A percentile compares a stretch with the other conserved stretches of the same genome.
These are phyloP conservation scores for Tenthredo mesomela DNA, from an alignment of 2,888 invertebrate species.

Conservation along the genomic window DNA sequence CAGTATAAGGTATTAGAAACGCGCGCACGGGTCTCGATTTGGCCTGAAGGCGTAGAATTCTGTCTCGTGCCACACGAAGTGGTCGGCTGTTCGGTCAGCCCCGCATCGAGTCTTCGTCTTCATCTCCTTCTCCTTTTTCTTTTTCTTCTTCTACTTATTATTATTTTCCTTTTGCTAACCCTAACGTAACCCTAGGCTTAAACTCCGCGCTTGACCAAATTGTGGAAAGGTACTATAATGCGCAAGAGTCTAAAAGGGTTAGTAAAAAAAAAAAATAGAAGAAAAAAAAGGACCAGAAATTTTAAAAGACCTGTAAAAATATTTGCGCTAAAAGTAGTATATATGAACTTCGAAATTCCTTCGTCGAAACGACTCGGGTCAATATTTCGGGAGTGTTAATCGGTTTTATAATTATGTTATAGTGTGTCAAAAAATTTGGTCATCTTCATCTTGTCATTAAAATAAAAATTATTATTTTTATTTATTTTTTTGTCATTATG, in stretches of 20 bases:
- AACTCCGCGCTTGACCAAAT: slow-evolving; percentile 24
- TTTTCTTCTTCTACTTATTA: background rate
- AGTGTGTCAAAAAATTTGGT: background rate
- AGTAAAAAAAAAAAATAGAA: background rate
- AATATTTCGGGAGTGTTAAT: too few relatives aligned
- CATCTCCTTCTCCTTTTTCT: background rate
- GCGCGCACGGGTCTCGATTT: slow-evolving; percentile 42
- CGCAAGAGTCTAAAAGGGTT: background rate
- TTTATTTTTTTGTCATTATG: background rate
- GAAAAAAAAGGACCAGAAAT: background rate
- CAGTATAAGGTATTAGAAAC: slow-evolving; percentile 43
- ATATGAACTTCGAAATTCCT: background rate
- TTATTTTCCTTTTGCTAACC: background rate
- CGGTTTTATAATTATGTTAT: background rate
- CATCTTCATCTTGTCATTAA: background rate
- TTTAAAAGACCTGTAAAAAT: background rate
- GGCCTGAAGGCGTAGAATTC: slow-evolving; percentile 39
- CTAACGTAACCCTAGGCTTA: slow-evolving; percentile 15
- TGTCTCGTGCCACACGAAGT: slow-evolving; percentile 50
- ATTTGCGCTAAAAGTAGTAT: background rate
- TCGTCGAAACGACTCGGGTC: too few relatives aligned
- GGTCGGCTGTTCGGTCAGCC: slow-evolving; percentile 9
- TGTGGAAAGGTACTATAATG: background rate
- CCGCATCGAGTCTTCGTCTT: background rate
- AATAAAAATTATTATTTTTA: background rate